Base-by-base conservation (phyloP, 2,888 invertebrate species). In the Pterobdella sp. region DNA sequence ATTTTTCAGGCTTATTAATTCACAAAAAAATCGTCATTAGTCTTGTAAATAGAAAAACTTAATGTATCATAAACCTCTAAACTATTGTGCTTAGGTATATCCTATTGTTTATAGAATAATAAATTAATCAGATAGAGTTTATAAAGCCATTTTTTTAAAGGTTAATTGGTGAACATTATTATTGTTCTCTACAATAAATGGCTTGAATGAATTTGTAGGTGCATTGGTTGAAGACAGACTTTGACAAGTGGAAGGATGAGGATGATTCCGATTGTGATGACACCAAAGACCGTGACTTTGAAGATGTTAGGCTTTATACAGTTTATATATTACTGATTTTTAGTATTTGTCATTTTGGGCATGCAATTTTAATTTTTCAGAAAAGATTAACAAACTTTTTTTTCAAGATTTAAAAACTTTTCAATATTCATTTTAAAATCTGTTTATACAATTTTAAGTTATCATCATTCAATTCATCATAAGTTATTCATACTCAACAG, bases 191-290 rank as follows among this genome's bases (percentile, higher is more conserved):
- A n/a, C n/a, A n/a, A 31, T 72, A 31, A 0, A 36, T 69, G 0
- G 26, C 34, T 64, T 64, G 14, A 26, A 64, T n/a, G 10, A 75
- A 31, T 14, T 65, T 77, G 36, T 77, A 83, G 86, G 89, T 90
- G 79, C 94, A 94, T 84, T 96, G 94, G 90, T 87, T 97, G 79
- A 96, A 95, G 87, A 90, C 94, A 80, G 96, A 97, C 83, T 98
- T 97, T 84, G 92, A 93, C 83, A 94, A 94, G 86, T 97, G 95
- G 96, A 90, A 89, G 85, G 96, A 96, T 86, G 96, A 97, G 85
- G 93, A 93, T 81, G 95, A 95, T 76, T 92, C 91, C 72, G 92
- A 90, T 14, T 91, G 91, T 79, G 94, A 92, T 66, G 77, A 76
- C 1, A 91, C 91, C 79, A 93, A 92, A 67, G 78, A 77, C 60